phyloP scores from a whole-genome alignment of 1,140 invertebrate species.

The Ips typographus region DNA sequence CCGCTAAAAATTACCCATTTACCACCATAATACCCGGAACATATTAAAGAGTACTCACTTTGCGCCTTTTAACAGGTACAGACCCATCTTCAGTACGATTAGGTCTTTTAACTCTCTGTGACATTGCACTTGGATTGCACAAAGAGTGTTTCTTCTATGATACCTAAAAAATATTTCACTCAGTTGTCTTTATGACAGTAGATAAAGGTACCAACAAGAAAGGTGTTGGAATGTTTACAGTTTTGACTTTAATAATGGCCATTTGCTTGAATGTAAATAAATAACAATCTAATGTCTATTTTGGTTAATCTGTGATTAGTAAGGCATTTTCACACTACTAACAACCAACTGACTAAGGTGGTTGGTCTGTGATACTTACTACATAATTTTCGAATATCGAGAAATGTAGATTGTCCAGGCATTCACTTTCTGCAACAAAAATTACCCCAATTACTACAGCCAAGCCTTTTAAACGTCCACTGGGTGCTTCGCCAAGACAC shows the following conservation, averaged over 20 bases:
- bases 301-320: too few species aligned
- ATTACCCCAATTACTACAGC: too few species aligned
- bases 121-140: conserved; percentile 57
- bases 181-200: too few species aligned
- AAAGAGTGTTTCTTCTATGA: conserved; percentile 26
- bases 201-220: too few species aligned
- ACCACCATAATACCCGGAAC: not conserved
- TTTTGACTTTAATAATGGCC: too few species aligned
- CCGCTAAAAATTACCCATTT: conserved; percentile 39
- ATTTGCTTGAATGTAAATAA: too few species aligned
- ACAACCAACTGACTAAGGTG: too few species aligned
- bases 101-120: conserved; percentile 69
- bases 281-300: too few species aligned
- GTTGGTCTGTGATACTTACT: conserved; percentile 44
- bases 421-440: conserved; percentile 40
- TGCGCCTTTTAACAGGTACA: conserved; percentile 67
- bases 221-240: too few species aligned
- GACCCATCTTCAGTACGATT: conserved; percentile 67
- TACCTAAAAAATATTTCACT: conserved; percentile 33
- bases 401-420: conserved; percentile 29
- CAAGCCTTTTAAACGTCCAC: too few species aligned
- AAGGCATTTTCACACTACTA: too few species aligned
- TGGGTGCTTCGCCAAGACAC: too few species aligned
- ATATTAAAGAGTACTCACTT: conserved; percentile 56
- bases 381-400: conserved; percentile 46